Evolutionary conservation across 2,888 invertebrate genomes (phyloP).

Genomic region (Drosophila neutralis): DNA sequence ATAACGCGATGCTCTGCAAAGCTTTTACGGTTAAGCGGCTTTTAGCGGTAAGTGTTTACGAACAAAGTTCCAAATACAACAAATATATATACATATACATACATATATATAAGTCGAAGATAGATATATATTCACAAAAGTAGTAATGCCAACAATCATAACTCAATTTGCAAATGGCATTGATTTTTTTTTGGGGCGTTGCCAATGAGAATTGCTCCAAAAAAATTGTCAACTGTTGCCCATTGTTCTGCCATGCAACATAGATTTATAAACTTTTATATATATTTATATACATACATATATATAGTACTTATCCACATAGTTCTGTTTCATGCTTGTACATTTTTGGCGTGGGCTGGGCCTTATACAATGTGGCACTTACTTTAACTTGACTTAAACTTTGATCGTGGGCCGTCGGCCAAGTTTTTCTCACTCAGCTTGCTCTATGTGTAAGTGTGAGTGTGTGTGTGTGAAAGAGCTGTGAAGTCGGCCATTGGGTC

Average conservation of each 20-base stretch:
- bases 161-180: slow-evolving; percentile 54
- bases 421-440: slow-evolving; percentile 40
- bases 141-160: slow-evolving; percentile 20
- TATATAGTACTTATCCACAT: slow-evolving; percentile 18
- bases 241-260: slow-evolving; percentile 52
- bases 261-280: background rate
- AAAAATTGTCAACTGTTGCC: slow-evolving; percentile 61
- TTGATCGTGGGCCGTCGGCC: slow-evolving; percentile 69
- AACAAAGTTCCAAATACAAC: slow-evolving; percentile 36
- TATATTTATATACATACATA: background rate
- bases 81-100: slow-evolving; percentile 4
- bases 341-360: slow-evolving; percentile 52
- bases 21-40: slow-evolving; percentile 80
- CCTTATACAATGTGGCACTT: slow-evolving; percentile 32
- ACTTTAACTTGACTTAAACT: slow-evolving; percentile 51
- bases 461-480: slow-evolving; percentile 62
- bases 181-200: slow-evolving; percentile 65
- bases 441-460: background rate
- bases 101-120: background rate
- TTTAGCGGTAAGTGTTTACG: slow-evolving; percentile 78
- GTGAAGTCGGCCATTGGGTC: slow-evolving; percentile 80
- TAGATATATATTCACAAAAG: background rate
- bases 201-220: slow-evolving; percentile 69
- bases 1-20: slow-evolving; percentile 65
- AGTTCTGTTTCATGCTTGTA: slow-evolving; percentile 9